A percentile compares a stretch with the other conserved stretches of the same genome.
Conservation (phyloP, 2,888 invertebrate genomes). For the Deroplatys truncata region DNA sequence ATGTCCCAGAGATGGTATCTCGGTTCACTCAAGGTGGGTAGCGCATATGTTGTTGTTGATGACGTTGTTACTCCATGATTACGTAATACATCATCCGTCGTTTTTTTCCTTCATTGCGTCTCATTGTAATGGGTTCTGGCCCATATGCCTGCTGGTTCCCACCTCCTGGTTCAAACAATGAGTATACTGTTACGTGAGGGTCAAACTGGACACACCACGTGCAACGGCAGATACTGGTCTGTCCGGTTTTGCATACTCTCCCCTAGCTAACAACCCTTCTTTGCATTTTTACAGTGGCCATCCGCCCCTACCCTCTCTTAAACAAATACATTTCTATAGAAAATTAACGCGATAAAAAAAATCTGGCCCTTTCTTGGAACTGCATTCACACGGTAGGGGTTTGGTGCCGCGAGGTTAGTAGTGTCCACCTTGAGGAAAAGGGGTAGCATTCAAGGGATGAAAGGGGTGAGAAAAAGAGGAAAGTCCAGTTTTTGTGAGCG, state of each 20-base stretch:
- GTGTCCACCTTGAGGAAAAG: slow-evolving; percentile 1
- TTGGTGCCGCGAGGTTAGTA: neutral
- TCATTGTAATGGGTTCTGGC: neutral
- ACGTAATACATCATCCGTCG: slow-evolving; percentile 10
- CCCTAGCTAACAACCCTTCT: neutral
- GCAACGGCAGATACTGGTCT: slow-evolving; percentile 12
- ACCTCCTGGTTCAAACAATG: neutral
- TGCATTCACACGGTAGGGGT: neutral
- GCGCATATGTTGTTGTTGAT: neutral
- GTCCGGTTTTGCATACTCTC: slow-evolving; percentile 15
- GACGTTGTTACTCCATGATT: neutral
- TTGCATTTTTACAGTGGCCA: slow-evolving; percentile 3
- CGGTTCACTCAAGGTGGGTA: neutral
- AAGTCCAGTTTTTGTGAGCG: slow-evolving; percentile 23
- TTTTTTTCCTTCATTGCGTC: neutral
- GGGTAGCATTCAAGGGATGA: neutral
- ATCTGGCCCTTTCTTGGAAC: slow-evolving; percentile 16
- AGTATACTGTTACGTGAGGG: neutral
- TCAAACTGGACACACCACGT: slow-evolving; percentile 13
- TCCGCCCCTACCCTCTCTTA: neutral
- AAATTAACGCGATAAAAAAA: neutral
- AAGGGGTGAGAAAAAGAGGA: slow-evolving; percentile 9
- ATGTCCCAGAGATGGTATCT: neutral
- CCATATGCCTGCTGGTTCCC: neutral
- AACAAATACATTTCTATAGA: neutral